These are phyloP conservation scores for Melieria omissa DNA, from an alignment of 2,888 invertebrate genomes.

Conservation along the genomic window DNA sequence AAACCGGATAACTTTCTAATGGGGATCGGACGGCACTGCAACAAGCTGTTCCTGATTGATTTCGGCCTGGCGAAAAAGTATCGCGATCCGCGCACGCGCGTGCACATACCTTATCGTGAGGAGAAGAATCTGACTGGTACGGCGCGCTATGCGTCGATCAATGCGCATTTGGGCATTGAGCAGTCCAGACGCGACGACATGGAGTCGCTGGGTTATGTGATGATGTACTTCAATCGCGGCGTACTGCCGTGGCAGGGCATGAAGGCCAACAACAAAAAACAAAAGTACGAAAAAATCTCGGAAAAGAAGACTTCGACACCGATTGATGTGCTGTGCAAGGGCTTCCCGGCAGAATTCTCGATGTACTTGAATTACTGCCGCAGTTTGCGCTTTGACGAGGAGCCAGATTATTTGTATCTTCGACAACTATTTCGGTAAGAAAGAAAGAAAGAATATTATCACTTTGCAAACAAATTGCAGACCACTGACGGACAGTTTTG, in stretches of 20 bases:
- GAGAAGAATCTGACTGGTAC: slow-evolving; percentile 97
- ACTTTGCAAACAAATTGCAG: too few relatives aligned
- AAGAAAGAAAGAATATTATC: slow-evolving; percentile 30
- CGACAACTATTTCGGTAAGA: slow-evolving; percentile 78
- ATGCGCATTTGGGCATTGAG: slow-evolving; percentile 98
- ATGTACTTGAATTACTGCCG: slow-evolving; percentile 99
- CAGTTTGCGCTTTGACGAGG: slow-evolving; percentile 97
- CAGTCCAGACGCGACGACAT: slow-evolving; percentile 99
- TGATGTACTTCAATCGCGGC: slow-evolving; percentile 98
- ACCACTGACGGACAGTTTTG: neutral
- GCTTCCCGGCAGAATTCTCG: slow-evolving; percentile 98
- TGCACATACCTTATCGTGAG: slow-evolving; percentile 96
- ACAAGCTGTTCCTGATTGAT: slow-evolving; percentile 98
- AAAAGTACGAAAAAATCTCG: slow-evolving; percentile 99
- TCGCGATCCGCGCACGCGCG: slow-evolving; percentile 89
- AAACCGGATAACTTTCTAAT: slow-evolving; percentile 98
- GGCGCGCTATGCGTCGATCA: slow-evolving; percentile 98
- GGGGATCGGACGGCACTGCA: slow-evolving; percentile 98
- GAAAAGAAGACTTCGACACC: slow-evolving; percentile 99
- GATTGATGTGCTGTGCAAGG: slow-evolving; percentile 97
- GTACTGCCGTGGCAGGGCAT: slow-evolving; percentile 97
- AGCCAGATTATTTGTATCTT: slow-evolving; percentile 99
- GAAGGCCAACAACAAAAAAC: slow-evolving; percentile 97
- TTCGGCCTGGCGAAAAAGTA: slow-evolving; percentile 99
- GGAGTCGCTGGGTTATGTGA: slow-evolving; percentile 98